Conservation (phyloP, 92 coral and sea anemone species). For the Scolanthus callimorphus region DNA sequence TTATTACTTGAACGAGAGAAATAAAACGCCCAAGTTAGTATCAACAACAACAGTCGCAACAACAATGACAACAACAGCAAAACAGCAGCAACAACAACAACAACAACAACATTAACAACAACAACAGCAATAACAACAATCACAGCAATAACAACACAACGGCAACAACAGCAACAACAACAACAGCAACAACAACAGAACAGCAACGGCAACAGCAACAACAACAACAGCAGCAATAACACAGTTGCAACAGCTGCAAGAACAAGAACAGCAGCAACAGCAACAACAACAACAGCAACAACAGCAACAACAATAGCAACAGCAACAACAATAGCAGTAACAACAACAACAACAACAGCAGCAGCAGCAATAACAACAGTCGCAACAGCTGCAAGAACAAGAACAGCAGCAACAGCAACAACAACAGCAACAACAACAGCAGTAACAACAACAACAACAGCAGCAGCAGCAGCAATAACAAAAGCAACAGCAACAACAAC, state of each 20-base stretch:
- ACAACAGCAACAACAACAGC: background rate
- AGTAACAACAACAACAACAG: background rate
- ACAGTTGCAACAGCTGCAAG: no score
- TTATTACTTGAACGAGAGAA: conserved; percentile 35
- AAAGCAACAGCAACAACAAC: conserved; percentile 2
- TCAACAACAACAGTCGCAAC: no score
- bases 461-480: background rate
- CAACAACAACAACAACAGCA: background rate
- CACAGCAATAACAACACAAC: no score
- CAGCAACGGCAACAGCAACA: no score
- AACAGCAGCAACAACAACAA: no score
- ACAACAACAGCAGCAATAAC: no score
- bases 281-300: conserved; percentile 2
- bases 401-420: background rate
- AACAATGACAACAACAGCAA: no score
- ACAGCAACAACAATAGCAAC: background rate
- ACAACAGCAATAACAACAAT: no score
- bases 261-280: background rate
- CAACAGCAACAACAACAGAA: no score
- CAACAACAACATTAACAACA: no score
- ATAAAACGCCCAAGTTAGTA: no score
- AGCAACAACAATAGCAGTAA: background rate
- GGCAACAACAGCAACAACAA: no score
- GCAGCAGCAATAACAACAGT: background rate
- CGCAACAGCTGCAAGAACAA: background rate